Conservation (phyloP, 2,797 vertebrate species). For the Cossypha heuglini region DNA sequence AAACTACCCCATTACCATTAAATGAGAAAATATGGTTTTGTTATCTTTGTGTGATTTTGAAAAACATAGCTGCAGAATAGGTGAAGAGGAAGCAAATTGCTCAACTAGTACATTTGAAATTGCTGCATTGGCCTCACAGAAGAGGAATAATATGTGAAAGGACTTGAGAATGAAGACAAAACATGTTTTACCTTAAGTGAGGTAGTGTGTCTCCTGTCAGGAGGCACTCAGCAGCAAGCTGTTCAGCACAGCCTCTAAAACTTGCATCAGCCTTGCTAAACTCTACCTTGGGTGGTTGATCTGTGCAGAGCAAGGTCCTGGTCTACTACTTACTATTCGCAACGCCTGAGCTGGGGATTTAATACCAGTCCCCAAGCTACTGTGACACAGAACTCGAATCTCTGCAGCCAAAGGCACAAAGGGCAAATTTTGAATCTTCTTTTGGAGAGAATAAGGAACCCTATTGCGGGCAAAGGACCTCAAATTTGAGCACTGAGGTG, state of each 20-base stretch:
- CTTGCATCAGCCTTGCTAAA: neutral
- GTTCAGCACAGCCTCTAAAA: neutral
- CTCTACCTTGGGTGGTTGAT: neutral
- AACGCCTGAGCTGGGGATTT: neutral
- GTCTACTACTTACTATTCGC: neutral
- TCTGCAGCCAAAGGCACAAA: neutral
- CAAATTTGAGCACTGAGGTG: neutral
- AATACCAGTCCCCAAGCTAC: neutral
- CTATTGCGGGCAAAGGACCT: neutral
- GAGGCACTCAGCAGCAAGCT: neutral
- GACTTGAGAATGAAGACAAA: neutral
- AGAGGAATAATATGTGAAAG: neutral
- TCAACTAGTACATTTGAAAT: neutral
- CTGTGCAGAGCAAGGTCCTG: neutral
- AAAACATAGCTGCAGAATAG: neutral
- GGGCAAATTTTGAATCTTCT: neutral
- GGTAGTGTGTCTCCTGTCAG: neutral
- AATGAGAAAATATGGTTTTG: neutral
- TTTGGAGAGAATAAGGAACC: neutral
- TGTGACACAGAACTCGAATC: fast-evolving
- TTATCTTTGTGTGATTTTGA: neutral
- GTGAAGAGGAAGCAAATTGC: neutral
- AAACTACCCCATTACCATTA: neutral
- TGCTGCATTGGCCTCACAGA: neutral
- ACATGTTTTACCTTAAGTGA: neutral